Conservation (phyloP, 2,113 vertebrate genomes). For the Psammodynastes pulverulentus region DNA sequence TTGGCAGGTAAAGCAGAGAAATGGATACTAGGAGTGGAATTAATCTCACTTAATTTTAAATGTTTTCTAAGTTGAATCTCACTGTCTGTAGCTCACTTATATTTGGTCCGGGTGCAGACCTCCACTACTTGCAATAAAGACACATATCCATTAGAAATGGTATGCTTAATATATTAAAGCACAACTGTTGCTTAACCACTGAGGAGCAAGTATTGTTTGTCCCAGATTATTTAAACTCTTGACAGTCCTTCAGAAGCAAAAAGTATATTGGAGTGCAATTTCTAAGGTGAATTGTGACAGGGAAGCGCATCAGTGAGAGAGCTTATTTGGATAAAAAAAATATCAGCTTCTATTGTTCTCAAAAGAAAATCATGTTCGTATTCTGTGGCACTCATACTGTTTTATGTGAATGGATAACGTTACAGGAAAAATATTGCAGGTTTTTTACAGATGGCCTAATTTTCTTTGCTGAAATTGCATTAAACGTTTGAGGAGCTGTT, state of each 20-base stretch:
- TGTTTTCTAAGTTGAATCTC: no score
- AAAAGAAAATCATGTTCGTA: constrained; percentile 6
- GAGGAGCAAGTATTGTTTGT: background rate
- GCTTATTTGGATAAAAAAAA: constrained; percentile 22
- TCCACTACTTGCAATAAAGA: background rate
- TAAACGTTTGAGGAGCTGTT: constrained; percentile 11
- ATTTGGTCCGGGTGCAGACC: no score
- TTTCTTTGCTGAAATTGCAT: constrained; percentile 39
- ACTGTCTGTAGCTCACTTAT: no score
- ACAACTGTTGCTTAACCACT: background rate
- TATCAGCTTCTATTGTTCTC: constrained; percentile 12
- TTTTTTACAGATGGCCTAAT: constrained; percentile 36
- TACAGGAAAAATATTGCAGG: background rate
- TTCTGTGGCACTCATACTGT: constrained; percentile 11
- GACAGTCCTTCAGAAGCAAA: background rate
- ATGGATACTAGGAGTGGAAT: no score
- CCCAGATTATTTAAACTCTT: background rate
- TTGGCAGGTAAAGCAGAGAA: no score
- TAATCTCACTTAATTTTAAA: no score
- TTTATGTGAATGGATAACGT: background rate
- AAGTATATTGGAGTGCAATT: background rate
- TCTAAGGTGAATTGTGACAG: background rate
- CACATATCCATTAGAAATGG: background rate
- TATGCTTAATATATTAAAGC: background rate
- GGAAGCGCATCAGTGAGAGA: background rate